A percentile compares a stretch with the other conserved stretches of the same genome.
phyloP scores from a whole-genome alignment of 2,113 vertebrate genomes.

The Semnornis frantzii region DNA sequence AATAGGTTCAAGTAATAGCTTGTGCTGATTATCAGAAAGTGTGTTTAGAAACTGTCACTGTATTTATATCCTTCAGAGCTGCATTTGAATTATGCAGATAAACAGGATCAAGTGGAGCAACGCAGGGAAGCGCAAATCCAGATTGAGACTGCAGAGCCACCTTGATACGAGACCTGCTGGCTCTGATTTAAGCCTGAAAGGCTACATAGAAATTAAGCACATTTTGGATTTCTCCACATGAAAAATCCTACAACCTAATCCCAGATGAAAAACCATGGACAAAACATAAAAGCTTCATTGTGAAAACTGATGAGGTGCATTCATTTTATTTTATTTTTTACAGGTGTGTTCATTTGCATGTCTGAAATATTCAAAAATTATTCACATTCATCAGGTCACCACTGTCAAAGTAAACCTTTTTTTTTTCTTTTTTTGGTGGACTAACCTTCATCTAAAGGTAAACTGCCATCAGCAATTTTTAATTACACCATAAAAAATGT shows the following conservation, averaged over 20 bases:
- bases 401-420: not conserved
- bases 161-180: not conserved
- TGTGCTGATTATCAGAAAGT: conserved; percentile 46
- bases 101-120: conserved; percentile 21
- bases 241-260: not conserved
- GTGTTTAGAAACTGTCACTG: conserved; percentile 38
- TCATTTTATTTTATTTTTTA: not conserved
- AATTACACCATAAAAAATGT: not conserved
- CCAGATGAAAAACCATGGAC: not conserved
- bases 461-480: not conserved
- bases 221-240: not conserved
- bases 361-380: not conserved
- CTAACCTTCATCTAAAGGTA: not conserved
- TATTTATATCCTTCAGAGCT: conserved; percentile 29
- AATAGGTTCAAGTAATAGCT: conserved; percentile 45
- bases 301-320: not conserved
- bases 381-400: not conserved
- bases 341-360: not conserved
- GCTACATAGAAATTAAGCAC: not conserved
- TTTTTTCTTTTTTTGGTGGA: not conserved
- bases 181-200: not conserved
- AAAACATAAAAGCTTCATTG: not conserved
- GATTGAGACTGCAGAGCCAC: not conserved
- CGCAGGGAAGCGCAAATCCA: not conserved
- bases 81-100: conserved; percentile 53